Evolutionary conservation across 2,888 invertebrate genomes (phyloP).

Genomic region (Dryomyza anilis): DNA sequence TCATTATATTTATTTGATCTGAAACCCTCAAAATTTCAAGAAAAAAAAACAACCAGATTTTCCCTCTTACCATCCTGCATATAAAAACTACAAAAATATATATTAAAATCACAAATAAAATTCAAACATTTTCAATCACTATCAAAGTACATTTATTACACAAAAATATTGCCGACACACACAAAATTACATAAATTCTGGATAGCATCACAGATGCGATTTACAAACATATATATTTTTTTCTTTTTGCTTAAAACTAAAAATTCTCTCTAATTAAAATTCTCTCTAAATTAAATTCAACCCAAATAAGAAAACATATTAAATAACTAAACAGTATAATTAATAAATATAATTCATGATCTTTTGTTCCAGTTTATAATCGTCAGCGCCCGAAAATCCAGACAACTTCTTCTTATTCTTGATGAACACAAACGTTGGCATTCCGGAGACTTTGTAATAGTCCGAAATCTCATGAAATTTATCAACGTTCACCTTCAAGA

Average conservation of each 20-base stretch:
- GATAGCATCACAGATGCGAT: conserved; percentile 8
- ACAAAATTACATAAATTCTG: background rate
- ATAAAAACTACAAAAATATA: no score
- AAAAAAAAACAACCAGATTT: no score
- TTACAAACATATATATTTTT: background rate
- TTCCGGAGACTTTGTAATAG: conserved; percentile 35
- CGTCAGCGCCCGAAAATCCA: conserved; percentile 18
- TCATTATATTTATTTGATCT: no score
- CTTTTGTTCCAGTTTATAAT: conserved; percentile 1
- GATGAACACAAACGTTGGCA: conserved; percentile 30
- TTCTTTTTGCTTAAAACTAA: no score
- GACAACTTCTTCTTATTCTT: conserved; percentile 21
- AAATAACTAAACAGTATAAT: background rate
- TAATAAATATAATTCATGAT: conserved; percentile 5
- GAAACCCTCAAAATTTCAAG: no score
- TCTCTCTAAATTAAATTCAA: conserved; percentile 1
- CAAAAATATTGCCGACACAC: background rate
- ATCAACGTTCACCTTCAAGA: conserved; percentile 39
- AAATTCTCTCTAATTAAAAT: background rate
- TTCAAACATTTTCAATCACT: background rate
- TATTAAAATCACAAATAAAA: background rate
- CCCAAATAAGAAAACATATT: background rate
- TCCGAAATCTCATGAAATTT: conserved; percentile 34
- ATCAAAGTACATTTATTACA: background rate
- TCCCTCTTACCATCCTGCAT: no score